A percentile compares a stretch with the other conserved stretches of the same genome.
phyloP scores from a whole-genome alignment of 2,888 invertebrate species.

The Caenorhabditis angaria region DNA sequence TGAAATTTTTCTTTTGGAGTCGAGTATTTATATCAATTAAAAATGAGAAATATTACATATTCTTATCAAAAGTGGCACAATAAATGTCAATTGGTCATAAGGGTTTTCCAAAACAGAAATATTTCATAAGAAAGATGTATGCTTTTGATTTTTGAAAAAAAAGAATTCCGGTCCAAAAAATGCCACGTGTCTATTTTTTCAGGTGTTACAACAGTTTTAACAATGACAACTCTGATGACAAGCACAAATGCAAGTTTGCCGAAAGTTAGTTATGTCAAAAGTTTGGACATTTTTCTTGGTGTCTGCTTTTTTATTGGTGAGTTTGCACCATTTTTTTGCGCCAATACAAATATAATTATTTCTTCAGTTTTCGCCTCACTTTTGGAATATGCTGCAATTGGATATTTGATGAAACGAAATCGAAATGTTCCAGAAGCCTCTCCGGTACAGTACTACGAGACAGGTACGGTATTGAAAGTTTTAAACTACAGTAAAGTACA shows the following conservation, averaged over 20 bases:
- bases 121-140: too few species aligned
- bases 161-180: neutral
- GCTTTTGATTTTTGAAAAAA: constrained; percentile 5
- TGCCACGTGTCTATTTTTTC: too few species aligned
- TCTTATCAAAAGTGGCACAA: too few species aligned
- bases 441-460: constrained; percentile 58
- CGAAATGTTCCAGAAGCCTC: constrained; percentile 49
- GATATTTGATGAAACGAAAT: constrained; percentile 68
- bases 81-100: too few species aligned
- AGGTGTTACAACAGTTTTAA: constrained; percentile 73
- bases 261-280: constrained; percentile 73
- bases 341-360: neutral
- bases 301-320: constrained; percentile 73
- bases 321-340: neutral
- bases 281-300: constrained; percentile 73
- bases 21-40: too few species aligned
- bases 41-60: too few species aligned
- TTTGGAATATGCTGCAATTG: constrained; percentile 70
- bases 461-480: constrained; percentile 22
- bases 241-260: constrained; percentile 73
- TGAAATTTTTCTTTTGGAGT: too few species aligned
- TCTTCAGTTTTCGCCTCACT: constrained; percentile 69
- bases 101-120: too few species aligned
- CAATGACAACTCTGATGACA: constrained; percentile 74
- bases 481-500: neutral